These are phyloP conservation scores for Antechinus stuartii DNA, from an alignment of 2,113 vertebrate genomes.

Conservation along the genomic window DNA sequence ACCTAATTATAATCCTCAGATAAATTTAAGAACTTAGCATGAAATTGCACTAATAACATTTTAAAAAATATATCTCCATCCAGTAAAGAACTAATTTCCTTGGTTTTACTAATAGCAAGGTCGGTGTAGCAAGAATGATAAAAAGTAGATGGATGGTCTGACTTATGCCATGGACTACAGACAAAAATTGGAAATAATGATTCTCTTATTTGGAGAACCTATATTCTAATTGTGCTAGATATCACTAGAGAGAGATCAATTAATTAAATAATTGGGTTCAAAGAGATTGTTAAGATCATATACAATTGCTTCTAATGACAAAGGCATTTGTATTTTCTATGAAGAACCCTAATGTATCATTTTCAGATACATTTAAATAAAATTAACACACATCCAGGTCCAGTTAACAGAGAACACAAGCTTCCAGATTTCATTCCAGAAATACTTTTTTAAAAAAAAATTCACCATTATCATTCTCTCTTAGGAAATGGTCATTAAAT, in stretches of 20 bases:
- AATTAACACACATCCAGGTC: constrained; percentile 42
- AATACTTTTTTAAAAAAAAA: constrained; percentile 64
- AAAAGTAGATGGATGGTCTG: background rate
- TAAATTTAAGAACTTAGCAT: background rate
- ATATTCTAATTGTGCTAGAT: background rate
- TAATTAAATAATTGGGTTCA: constrained; percentile 18
- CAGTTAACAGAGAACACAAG: constrained; percentile 39
- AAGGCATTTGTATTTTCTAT: constrained; percentile 56
- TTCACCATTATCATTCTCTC: constrained; percentile 78
- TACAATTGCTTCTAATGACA: constrained; percentile 63
- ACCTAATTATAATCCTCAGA: constrained; percentile 43
- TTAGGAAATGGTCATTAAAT: constrained; percentile 77
- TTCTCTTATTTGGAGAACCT: background rate
- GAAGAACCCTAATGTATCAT: constrained; percentile 68
- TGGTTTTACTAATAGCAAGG: background rate
- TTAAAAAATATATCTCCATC: constrained; percentile 52
- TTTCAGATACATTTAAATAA: constrained; percentile 67
- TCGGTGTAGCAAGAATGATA: background rate
- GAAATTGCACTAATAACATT: background rate
- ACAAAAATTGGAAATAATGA: background rate
- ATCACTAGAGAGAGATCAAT: background rate
- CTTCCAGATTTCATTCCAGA: constrained; percentile 55
- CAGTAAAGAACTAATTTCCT: constrained; percentile 44
- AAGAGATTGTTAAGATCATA: constrained; percentile 61
- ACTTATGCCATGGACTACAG: background rate